Evolutionary conservation across 2,113 vertebrate species (phyloP).

Genomic region (Formicarius rufipectus): DNA sequence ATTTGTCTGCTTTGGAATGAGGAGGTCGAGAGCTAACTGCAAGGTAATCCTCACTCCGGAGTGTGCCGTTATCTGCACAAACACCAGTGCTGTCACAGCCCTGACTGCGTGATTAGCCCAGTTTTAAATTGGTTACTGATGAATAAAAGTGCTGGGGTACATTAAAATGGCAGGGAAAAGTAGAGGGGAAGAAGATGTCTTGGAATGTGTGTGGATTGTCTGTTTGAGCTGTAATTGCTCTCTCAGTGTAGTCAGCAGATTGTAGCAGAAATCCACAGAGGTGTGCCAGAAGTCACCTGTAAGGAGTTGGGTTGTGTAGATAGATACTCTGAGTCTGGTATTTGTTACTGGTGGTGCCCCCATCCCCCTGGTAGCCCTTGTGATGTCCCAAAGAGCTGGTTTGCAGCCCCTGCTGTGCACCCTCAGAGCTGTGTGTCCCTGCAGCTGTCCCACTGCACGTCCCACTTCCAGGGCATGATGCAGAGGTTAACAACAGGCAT

Average conservation of each 20-base stretch:
- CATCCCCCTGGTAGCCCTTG: not conserved
- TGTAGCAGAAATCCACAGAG: not conserved
- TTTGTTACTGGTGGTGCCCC: not conserved
- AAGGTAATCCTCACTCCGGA: conserved; percentile 49
- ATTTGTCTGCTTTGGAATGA: not conserved
- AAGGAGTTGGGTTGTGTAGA: not conserved
- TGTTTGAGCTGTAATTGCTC: not conserved
- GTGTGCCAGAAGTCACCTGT: not conserved
- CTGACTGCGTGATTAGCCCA: conserved; percentile 14
- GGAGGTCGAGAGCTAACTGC: conserved; percentile 10
- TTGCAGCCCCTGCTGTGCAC: rapidly evolving
- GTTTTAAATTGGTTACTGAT: conserved; percentile 15
- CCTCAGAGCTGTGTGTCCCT: not conserved
- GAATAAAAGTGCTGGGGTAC: not conserved
- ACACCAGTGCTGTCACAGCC: not conserved
- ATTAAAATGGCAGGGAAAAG: not conserved
- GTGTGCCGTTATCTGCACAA: not conserved
- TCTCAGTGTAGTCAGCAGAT: not conserved
- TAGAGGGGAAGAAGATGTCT: not conserved
- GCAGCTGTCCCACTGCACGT: rapidly evolving
- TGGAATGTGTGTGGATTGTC: not conserved
- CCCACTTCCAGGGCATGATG: not conserved
- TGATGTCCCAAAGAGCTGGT: not conserved
- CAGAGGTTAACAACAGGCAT: not conserved
- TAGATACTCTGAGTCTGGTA: rapidly evolving